Evolutionary conservation across 2,113 vertebrate species (phyloP), one percentile per base, ranked within the genome.

Genomic region (Suricata suricatta): DNA sequence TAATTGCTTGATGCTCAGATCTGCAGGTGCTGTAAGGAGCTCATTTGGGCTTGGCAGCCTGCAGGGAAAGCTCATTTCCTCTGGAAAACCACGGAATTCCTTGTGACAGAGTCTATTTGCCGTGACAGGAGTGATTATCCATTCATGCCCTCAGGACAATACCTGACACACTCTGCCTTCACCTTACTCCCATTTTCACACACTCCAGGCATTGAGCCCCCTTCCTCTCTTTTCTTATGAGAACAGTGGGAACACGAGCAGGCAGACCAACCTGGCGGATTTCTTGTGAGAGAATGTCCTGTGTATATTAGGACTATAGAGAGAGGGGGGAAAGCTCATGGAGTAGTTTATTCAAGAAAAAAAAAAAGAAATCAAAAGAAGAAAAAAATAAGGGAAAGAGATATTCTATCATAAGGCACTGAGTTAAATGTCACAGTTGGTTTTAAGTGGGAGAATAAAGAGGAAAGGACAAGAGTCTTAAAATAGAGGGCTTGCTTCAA

Each of bases 11-110:
- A 99, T 97, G 98, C 98, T 99, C 98, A 96, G 99, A 99, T 99
- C 99, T 98, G 99, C 99, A 99, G 99, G 99, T 99, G 99, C 99
- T 98, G 99, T 97, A 98, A 98, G 98, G 99, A 99, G 98, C 98
- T 99, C 99, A 99, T 99, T 99, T 99, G 98, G 99, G 96, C 97
- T 98, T 96, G 98, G 99, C 98, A 98, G 98, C 98, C 99, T 88
- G 98, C 99, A 98, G 98, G 95, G 98, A 99, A 98, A 98, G 98
- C 98, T 96, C 98, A 98, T 98, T 98, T 98, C 98, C 97, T 98
- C 98, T 98, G 97, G 90, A 96, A 98, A 98, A 97, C 98, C 47
- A 91, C 88, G 91, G 98, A 98, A 99, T 99, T 99, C 98, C 99
- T 97, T 98, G 97, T 99, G 99, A 99, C 99, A 99, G 99, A 98